These are phyloP conservation scores for Tadarida brasiliensis DNA, from an alignment of 2,797 vertebrate species.

Conservation along the genomic window DNA sequence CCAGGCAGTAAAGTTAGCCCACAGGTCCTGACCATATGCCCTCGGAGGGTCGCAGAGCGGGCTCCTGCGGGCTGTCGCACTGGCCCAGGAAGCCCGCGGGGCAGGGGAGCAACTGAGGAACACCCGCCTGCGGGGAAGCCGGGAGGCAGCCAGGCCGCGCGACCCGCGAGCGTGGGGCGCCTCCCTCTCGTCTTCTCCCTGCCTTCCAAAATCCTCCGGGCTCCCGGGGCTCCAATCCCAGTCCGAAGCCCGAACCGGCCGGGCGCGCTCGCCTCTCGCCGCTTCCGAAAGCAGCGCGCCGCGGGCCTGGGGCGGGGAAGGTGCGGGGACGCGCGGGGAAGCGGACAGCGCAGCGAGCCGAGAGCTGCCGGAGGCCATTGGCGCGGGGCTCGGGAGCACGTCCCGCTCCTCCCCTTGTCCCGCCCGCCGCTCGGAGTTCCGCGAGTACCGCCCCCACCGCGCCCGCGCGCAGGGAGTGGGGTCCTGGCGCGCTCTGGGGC, in stretches of 20 bases:
- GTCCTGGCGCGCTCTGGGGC: neutral
- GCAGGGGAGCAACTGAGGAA: neutral
- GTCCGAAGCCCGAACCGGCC: neutral
- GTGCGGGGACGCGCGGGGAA: neutral
- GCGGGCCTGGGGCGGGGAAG: neutral
- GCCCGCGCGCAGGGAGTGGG: neutral
- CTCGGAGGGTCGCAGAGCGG: neutral
- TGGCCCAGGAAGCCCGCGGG: neutral
- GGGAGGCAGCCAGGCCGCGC: neutral
- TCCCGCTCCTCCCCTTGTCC: neutral
- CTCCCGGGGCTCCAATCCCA: neutral
- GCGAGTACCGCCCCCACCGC: conserved; percentile 64
- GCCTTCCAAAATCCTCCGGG: neutral
- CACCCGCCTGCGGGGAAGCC: neutral
- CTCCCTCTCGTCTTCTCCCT: neutral
- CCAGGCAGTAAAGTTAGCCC: neutral
- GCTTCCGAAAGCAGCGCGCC: neutral
- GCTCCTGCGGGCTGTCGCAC: neutral
- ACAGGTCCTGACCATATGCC: neutral
- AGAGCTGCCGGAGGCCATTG: conserved; percentile 60
- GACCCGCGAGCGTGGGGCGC: neutral
- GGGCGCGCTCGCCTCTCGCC: neutral
- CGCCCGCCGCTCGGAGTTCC: conserved; percentile 1
- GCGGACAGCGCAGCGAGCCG: accelerated
- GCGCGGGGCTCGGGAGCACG: neutral